These are phyloP conservation scores for Amniataba percoides DNA, from an alignment of 2,797 vertebrate genomes.

Conservation along the genomic window DNA sequence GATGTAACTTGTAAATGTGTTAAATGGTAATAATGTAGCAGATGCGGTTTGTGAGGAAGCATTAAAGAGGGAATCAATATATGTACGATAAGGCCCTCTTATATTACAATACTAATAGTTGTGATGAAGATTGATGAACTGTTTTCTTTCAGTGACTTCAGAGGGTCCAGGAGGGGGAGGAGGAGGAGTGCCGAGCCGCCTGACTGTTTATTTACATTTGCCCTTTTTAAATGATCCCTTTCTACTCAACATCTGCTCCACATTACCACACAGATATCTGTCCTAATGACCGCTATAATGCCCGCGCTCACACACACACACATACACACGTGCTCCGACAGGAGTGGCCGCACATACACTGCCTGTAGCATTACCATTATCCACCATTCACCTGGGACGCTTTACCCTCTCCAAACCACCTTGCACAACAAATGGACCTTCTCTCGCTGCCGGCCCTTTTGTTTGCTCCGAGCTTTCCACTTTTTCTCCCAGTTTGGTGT, in stretches of 20 bases:
- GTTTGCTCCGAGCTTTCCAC: constrained; percentile 85
- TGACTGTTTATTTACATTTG: constrained; percentile 89
- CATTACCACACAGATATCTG: constrained; percentile 86
- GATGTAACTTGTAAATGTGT: constrained; percentile 6
- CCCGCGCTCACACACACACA: constrained; percentile 61
- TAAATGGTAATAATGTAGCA: constrained; percentile 12
- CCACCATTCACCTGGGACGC: constrained; percentile 73
- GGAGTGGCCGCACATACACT: constrained; percentile 45
- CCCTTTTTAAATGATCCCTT: constrained; percentile 87
- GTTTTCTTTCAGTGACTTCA: constrained; percentile 87
- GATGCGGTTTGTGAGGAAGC: constrained; percentile 30
- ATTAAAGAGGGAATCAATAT: constrained; percentile 24
- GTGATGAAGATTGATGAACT: constrained; percentile 88
- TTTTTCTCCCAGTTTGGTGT: constrained; percentile 76
- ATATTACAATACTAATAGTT: constrained; percentile 77
- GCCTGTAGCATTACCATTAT: constrained; percentile 69
- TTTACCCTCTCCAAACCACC: constrained; percentile 77
- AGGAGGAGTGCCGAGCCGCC: constrained; percentile 76
- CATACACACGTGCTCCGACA: constrained; percentile 56
- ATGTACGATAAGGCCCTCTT: constrained; percentile 62
- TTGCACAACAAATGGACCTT: constrained; percentile 79
- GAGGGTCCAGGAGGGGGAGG: constrained; percentile 75
- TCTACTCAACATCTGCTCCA: constrained; percentile 88
- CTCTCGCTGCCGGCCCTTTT: constrained; percentile 70
- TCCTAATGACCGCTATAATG: constrained; percentile 84